Percentiles rank a stretch among this genome's conserved stretches.
Conservation (phyloP, 1,140 invertebrate genomes). For the Drosophila mayri region DNA sequence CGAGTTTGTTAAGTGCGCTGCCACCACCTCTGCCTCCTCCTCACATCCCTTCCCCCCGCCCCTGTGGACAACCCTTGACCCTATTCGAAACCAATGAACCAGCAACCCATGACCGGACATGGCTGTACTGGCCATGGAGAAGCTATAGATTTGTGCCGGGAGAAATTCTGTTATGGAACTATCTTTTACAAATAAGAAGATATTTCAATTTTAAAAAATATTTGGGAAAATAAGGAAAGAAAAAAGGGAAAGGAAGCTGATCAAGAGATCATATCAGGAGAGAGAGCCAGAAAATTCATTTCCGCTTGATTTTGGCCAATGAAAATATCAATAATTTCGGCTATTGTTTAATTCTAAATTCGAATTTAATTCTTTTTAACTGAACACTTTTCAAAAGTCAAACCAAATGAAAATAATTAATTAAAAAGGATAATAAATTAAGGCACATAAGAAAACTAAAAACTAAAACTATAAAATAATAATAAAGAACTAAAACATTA, state of each 20-base stretch:
- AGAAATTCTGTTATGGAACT: background rate
- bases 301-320: background rate
- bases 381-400: too few species aligned
- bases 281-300: too few species aligned
- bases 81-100: constrained; percentile 32
- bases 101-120: constrained; percentile 54
- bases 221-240: background rate
- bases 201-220: background rate
- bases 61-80: constrained; percentile 15
- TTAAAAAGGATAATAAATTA: too few species aligned
- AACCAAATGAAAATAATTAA: too few species aligned
- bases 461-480: background rate
- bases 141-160: background rate
- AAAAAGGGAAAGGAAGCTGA: background rate
- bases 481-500: background rate
- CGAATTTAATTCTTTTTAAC: too few species aligned
- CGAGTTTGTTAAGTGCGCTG: constrained; percentile 74
- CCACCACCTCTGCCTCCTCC: constrained; percentile 2
- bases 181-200: background rate
- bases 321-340: background rate
- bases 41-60: background rate
- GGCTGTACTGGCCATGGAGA: constrained; percentile 36
- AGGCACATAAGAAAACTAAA: too few species aligned
- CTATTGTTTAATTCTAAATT: background rate
- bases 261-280: too few species aligned